Evolutionary conservation across 2,797 vertebrate genomes (phyloP), one percentile per base, ranked within the genome.

Genomic region (Atherinosoma microstoma): DNA sequence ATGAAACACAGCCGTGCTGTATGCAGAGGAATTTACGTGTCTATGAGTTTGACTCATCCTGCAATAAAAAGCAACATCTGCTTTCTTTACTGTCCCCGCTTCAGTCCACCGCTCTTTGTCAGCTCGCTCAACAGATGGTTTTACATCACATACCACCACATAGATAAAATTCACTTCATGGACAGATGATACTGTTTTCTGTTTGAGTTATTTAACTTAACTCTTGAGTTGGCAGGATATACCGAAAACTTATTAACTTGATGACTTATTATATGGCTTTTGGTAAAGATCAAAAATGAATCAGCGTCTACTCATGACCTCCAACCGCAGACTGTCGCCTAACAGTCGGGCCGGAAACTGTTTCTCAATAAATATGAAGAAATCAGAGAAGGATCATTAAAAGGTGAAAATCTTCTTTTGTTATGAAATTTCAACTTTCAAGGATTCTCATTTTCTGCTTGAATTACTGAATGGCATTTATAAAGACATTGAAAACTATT

Each of bases 1-100:
- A 30, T 67, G 63, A 75, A 71, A 62, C 51, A 34, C 13, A 53
- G 15, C n/a, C 45, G 20, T 6, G 5, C 18, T 57, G 35, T 32
- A 36, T 49, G 59, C 63, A 68, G 68, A 27, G 27, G 22, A 60
- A 22, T 9, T 51, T 58, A 64, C 13, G 11, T 35, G 38, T 49
- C 66, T 3, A 4, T 61, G 16, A 6, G 45, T 45, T 75, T 70
- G 73, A 81, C 34, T 78, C 82, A 78, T 65, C 40, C 56, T 60
- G 30, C 65, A 61, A 78, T 79, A 59, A 72, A 72, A 65, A 35
- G 11, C 6, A 58, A 70, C 80, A 80, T 73, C 74, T 67, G 75
- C 47, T 75, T 56, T 53, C 42, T 60, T 45, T 16, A 15, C 38
- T 15, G 13, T 10, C 1, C 10, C 38, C 1, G 15, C 15, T 16